A percentile compares a stretch with the other conserved stretches of the same genome.
Evolutionary conservation across 2,113 vertebrate species (phyloP).

Genomic region (Orientallactaga bullata): DNA sequence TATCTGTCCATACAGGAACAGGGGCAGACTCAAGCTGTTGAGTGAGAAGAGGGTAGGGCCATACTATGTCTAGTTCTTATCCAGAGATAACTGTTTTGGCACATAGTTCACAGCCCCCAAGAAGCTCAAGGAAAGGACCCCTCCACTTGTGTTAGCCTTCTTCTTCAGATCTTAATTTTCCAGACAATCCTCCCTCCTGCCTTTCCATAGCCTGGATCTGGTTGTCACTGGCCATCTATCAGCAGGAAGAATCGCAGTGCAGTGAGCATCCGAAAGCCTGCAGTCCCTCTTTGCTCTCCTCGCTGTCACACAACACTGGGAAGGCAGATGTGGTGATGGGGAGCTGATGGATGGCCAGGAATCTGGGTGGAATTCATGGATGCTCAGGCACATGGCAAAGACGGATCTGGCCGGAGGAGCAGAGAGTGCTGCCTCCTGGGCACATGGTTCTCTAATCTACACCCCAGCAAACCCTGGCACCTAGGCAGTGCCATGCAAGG

Average conservation of each 20-base stretch:
- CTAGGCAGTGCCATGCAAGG: accelerated
- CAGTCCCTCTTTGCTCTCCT: neutral
- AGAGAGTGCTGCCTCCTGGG: neutral
- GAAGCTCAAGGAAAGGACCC: neutral
- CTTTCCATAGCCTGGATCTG: neutral
- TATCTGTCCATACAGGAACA: neutral
- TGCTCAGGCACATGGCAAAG: neutral
- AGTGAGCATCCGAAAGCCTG: neutral
- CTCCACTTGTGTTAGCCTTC: neutral
- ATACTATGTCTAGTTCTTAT: accelerated
- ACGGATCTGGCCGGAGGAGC: neutral
- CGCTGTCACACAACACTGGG: neutral
- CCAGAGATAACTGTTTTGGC: neutral
- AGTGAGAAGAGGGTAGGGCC: accelerated
- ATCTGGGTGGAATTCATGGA: neutral
- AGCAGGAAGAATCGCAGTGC: neutral
- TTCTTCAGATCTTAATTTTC: neutral
- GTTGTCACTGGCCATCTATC: neutral
- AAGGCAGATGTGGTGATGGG: neutral
- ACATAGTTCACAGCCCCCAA: neutral
- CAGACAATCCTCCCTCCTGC: neutral
- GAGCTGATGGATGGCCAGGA: neutral
- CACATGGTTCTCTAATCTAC: neutral
- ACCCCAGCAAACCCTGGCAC: neutral
- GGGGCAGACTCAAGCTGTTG: neutral